These are phyloP conservation scores for Pipa parva DNA, from an alignment of 2,113 vertebrate genomes.

Conservation along the genomic window DNA sequence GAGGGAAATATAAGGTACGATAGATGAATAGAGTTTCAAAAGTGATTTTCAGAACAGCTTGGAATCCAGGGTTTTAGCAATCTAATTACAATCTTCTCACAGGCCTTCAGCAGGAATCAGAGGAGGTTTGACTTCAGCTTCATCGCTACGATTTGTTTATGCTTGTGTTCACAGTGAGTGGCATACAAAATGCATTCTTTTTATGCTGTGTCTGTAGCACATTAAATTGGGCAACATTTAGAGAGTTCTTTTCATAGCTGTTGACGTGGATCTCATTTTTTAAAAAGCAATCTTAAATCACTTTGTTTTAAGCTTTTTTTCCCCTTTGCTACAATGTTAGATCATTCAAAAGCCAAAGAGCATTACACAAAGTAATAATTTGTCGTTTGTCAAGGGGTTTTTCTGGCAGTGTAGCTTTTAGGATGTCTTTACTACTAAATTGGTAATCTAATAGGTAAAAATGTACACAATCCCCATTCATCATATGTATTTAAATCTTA, in stretches of 20 bases:
- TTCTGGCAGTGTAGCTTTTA: too few species aligned
- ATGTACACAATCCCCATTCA: too few species aligned
- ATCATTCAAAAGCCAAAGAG: too few species aligned
- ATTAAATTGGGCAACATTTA: slow-evolving; percentile 37
- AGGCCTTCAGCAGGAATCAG: slow-evolving; percentile 30
- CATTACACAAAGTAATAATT: too few species aligned
- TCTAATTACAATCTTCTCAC: slow-evolving; percentile 47
- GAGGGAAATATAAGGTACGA: slow-evolving; percentile 38
- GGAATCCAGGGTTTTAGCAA: slow-evolving; percentile 45
- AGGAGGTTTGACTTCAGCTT: slow-evolving; percentile 45
- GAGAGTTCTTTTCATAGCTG: slow-evolving; percentile 6
- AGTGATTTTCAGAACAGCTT: slow-evolving; percentile 49
- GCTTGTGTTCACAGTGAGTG: slow-evolving; percentile 39
- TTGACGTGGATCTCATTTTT: slow-evolving; percentile 4
- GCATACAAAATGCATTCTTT: slow-evolving; percentile 45
- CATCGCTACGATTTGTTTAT: slow-evolving; percentile 45
- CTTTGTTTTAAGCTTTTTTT: too few species aligned
- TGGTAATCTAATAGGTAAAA: too few species aligned
- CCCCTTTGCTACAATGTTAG: too few species aligned
- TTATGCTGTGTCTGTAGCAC: slow-evolving; percentile 36
- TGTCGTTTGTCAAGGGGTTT: too few species aligned
- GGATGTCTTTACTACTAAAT: too few species aligned
- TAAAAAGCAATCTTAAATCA: neutral
- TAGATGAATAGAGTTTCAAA: slow-evolving; percentile 42
- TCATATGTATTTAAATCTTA: too few species aligned